A percentile compares a stretch with the other conserved stretches of the same genome.
Conservation (phyloP, 2,888 invertebrate species). For the Phaonia tiefii region DNA sequence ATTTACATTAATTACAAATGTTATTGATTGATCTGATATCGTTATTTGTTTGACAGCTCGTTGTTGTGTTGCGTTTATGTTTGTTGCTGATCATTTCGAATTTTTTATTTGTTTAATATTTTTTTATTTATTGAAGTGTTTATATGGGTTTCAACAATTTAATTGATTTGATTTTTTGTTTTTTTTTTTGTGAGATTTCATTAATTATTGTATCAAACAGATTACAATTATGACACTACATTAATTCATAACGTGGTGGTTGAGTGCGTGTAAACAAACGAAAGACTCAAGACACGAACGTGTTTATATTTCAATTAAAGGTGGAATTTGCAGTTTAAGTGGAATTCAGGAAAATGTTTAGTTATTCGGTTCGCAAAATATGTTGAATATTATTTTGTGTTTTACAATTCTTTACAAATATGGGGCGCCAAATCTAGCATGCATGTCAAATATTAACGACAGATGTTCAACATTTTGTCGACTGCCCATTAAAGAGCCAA, state of each 20-base stretch:
- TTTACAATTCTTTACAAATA: no score
- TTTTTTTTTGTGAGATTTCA: neutral
- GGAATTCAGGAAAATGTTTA: no score
- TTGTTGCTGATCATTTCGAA: constrained; percentile 8
- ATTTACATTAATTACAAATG: constrained; percentile 62
- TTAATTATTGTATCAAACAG: constrained; percentile 71
- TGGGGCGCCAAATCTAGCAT: no score
- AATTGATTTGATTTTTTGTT: constrained; percentile 46
- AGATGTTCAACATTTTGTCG: no score
- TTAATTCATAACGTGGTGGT: neutral
- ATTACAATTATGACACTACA: constrained; percentile 70
- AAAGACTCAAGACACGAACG: constrained; percentile 57
- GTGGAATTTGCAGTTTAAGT: no score
- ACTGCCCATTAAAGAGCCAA: no score
- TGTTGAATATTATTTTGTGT: no score
- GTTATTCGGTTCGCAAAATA: no score
- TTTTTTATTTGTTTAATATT: neutral
- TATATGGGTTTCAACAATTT: constrained; percentile 46
- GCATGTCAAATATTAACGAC: no score
- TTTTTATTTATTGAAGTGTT: constrained; percentile 10
- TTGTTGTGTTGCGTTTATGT: constrained; percentile 3
- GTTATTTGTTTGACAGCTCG: constrained; percentile 58
- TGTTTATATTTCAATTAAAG: no score
- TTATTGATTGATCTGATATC: constrained; percentile 65
- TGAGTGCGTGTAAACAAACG: neutral